phyloP scores from a whole-genome alignment of 2,888 invertebrate genomes.

The Pediacus dermestoides region DNA sequence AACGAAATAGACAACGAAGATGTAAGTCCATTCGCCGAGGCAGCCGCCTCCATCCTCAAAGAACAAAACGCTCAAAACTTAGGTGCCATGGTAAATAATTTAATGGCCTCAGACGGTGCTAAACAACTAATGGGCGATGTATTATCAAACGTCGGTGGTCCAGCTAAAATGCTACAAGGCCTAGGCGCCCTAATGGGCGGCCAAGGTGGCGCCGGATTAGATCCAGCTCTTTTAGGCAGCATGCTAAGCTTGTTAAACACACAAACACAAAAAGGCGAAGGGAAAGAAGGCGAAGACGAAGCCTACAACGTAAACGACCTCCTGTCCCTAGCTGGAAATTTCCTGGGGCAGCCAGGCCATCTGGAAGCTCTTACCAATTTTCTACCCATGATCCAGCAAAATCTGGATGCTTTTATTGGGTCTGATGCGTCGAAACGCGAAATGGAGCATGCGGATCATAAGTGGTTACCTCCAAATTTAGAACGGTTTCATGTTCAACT shows the following conservation, averaged over 20 bases:
- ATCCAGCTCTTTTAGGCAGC: slow-evolving; percentile 58
- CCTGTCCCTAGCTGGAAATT: slow-evolving; percentile 24
- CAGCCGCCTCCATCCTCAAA: slow-evolving; percentile 65
- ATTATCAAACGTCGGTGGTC: slow-evolving; percentile 27
- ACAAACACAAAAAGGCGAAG: slow-evolving; percentile 4
- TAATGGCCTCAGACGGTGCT: slow-evolving; percentile 66
- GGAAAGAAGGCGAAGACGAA: slow-evolving; percentile 10
- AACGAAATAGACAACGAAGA: slow-evolving; percentile 50
- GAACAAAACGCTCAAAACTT: slow-evolving; percentile 49
- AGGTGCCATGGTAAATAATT: slow-evolving; percentile 62
- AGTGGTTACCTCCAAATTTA: slow-evolving; percentile 67
- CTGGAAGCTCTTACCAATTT: slow-evolving; percentile 48
- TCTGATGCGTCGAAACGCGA: slow-evolving; percentile 60
- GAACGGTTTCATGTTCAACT: slow-evolving; percentile 70
- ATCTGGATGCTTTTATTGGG: slow-evolving; percentile 59
- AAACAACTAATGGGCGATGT: slow-evolving; percentile 48
- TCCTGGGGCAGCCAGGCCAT: slow-evolving; percentile 21
- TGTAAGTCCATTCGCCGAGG: slow-evolving; percentile 58
- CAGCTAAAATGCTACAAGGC: slow-evolving; percentile 29
- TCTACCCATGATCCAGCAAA: slow-evolving; percentile 66
- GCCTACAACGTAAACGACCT: slow-evolving; percentile 21
- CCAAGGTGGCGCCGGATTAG: slow-evolving; percentile 50
- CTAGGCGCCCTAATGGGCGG: slow-evolving; percentile 24
- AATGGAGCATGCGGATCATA: slow-evolving; percentile 65
- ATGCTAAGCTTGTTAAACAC: slow-evolving; percentile 53